A percentile compares a stretch with the other conserved stretches of the same genome.
Evolutionary conservation across 2,797 vertebrate species (phyloP).

Genomic region (Erithacus rubecula): DNA sequence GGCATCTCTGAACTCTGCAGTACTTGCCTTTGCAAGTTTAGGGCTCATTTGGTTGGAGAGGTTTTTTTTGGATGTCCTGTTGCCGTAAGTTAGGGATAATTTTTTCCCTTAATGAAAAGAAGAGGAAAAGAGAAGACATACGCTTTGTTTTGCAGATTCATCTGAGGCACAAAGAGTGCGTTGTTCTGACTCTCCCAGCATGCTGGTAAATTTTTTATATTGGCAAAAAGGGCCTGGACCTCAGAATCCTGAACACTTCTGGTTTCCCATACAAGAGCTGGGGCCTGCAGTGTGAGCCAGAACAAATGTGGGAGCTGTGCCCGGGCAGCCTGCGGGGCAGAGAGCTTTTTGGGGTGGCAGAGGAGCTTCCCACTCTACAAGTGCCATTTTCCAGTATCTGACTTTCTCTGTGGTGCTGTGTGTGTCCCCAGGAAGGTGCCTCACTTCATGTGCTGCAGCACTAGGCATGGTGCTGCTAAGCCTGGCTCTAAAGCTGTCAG

Average conservation of each 20-base stretch:
- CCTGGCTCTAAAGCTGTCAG: neutral
- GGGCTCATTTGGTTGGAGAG: neutral
- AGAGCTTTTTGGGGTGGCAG: neutral
- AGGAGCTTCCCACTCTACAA: neutral
- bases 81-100: neutral
- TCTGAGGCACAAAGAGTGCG: neutral
- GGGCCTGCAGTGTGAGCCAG: neutral
- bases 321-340: rapidly evolving
- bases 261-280: neutral
- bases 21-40: neutral
- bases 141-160: neutral
- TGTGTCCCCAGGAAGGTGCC: neutral
- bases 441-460: neutral
- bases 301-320: neutral
- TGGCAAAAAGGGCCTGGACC: neutral
- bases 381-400: neutral
- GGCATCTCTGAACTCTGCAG: neutral
- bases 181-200: constrained; percentile 1
- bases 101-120: neutral
- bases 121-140: neutral
- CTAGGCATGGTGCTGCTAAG: rapidly evolving
- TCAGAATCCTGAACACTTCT: neutral
- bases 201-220: neutral
- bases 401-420: neutral
- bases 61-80: neutral